Evolutionary conservation across 2,113 vertebrate species (phyloP).

Genomic region (Clarias batrachus): DNA sequence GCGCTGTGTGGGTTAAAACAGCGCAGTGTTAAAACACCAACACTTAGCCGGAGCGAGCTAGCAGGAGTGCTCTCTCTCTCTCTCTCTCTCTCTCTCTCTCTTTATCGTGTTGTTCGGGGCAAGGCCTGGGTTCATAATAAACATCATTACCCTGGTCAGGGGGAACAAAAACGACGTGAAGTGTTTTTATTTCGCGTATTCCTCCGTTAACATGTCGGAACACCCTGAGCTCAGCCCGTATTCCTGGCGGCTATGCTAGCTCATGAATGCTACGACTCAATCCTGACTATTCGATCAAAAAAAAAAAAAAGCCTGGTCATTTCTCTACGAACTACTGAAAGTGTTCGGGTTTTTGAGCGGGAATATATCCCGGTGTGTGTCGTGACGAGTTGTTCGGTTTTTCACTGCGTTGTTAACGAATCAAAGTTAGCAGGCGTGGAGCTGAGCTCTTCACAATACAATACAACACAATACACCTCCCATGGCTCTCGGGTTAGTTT

Average conservation of each 20-base stretch:
- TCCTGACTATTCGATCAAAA: background rate
- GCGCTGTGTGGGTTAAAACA: conserved; percentile 5
- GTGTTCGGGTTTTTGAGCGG: background rate
- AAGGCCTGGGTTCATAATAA: conserved; percentile 38
- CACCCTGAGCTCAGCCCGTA: background rate
- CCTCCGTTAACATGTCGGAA: background rate
- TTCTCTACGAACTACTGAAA: background rate
- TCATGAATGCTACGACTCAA: background rate
- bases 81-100: conserved; percentile 19
- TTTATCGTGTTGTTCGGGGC: conserved; percentile 14
- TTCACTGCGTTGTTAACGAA: background rate
- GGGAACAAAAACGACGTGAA: background rate
- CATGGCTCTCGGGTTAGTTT: background rate
- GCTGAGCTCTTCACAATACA: conserved; percentile 11
- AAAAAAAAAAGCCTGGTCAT: too few species aligned
- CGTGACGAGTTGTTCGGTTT: background rate
- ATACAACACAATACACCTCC: conserved; percentile 3
- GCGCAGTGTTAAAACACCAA: conserved; percentile 24
- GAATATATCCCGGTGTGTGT: background rate
- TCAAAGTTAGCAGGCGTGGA: conserved; percentile 30
- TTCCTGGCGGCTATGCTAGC: conserved; percentile 10
- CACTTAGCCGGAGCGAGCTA: conserved; percentile 50
- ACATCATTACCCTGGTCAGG: background rate
- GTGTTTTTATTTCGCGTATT: background rate
- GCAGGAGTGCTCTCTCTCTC: conserved; percentile 25